phyloP scores from a whole-genome alignment of 2,888 invertebrate genomes.

The Mylabris sibirica region DNA sequence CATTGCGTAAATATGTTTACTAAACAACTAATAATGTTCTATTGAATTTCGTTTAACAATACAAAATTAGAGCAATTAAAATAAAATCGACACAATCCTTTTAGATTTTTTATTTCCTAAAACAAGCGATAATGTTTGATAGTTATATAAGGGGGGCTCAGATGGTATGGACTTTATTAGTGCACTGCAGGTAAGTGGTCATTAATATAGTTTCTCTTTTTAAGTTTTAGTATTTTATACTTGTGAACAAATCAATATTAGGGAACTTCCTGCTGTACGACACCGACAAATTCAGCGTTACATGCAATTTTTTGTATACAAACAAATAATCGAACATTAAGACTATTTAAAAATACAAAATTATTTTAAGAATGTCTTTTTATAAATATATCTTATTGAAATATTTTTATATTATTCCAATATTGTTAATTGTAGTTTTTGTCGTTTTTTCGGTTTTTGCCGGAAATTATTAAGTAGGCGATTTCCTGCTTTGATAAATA shows the following conservation, averaged over 20 bases:
- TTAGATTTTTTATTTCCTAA: not conserved
- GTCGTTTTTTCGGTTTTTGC: not conserved
- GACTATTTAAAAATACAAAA: not conserved
- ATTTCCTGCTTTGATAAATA: conserved; percentile 1
- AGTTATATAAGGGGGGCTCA: not conserved
- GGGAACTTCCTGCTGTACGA: not conserved
- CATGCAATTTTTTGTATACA: conserved; percentile 1
- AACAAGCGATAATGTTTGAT: not conserved
- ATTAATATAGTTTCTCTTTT: not conserved
- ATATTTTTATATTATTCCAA: not conserved
- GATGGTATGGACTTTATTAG: not conserved
- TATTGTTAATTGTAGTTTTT: too few relatives aligned
- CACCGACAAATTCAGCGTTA: not conserved
- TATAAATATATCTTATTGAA: too few relatives aligned
- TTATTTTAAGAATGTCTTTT: too few relatives aligned
- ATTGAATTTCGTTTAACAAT: not conserved
- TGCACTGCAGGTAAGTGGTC: not conserved
- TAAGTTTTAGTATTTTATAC: not conserved
- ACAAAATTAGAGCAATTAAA: not conserved
- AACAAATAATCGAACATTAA: not conserved
- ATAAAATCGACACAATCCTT: not conserved
- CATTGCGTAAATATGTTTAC: not conserved
- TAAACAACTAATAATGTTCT: not conserved
- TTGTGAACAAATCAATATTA: conserved; percentile 3
- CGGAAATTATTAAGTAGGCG: conserved; percentile 7